A percentile compares a stretch with the other conserved stretches of the same genome.
phyloP scores from a whole-genome alignment of 2,888 invertebrate species.

The Nebria brevicollis region DNA sequence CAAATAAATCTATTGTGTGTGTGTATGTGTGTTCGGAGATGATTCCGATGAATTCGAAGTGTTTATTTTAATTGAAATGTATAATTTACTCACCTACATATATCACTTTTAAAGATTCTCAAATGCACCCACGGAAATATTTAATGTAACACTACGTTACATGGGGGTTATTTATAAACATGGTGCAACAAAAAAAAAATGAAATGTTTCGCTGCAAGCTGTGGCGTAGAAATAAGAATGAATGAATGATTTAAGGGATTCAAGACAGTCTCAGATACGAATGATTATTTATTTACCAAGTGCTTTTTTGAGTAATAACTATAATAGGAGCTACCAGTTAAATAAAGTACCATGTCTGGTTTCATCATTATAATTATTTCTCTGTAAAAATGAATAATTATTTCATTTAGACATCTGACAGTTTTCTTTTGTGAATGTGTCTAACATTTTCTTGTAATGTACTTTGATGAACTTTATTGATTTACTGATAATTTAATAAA shows the following conservation, averaged over 20 bases:
- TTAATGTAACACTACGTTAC: not conserved
- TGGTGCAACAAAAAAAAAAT: not conserved
- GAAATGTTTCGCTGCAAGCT: not conserved
- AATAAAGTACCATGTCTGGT: not conserved
- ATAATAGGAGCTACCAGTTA: not conserved
- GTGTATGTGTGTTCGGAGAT: not conserved
- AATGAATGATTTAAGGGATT: constrained; percentile 1
- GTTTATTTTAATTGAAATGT: constrained; percentile 42
- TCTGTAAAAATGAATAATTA: too few species aligned
- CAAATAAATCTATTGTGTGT: constrained; percentile 31
- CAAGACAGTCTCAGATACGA: not conserved
- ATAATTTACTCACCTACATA: constrained; percentile 26
- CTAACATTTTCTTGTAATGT: not conserved
- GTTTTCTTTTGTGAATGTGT: too few species aligned
- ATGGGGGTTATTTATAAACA: not conserved
- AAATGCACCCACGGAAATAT: constrained; percentile 9
- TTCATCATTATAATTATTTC: not conserved
- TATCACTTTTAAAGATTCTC: not conserved
- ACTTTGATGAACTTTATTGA: not conserved
- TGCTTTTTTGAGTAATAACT: not conserved
- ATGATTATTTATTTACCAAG: not conserved
- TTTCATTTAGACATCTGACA: too few species aligned
- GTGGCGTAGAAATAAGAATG: not conserved
- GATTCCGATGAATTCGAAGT: constrained; percentile 32
- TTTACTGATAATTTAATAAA: not conserved